Conservation (phyloP, 2,888 invertebrate species). For the Drosophila tanythrix region DNA sequence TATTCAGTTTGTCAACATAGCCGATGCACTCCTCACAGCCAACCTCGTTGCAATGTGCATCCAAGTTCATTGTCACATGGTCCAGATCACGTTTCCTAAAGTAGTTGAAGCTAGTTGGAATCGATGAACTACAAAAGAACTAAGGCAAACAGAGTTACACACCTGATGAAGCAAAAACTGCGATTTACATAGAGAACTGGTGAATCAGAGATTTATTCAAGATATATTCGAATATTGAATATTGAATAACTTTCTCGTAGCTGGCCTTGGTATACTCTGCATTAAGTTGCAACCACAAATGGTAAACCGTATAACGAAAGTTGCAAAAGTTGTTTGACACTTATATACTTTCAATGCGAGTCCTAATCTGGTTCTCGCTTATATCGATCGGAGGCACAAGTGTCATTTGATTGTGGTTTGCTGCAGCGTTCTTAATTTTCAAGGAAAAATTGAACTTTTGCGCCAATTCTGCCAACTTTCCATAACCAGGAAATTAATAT, state of each 20-base stretch:
- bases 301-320: conserved; percentile 10
- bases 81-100: conserved; percentile 56
- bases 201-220: conserved; percentile 49
- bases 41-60: conserved; percentile 34
- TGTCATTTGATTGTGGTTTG: conserved; percentile 36
- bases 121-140: not conserved
- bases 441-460: conserved; percentile 4
- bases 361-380: not conserved
- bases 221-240: conserved; percentile 19
- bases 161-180: conserved; percentile 50
- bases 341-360: conserved; percentile 28
- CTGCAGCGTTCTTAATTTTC: not conserved
- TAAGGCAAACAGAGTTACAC: not conserved
- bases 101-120: not conserved
- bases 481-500: conserved; percentile 29
- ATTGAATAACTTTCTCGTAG: conserved; percentile 48
- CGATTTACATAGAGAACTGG: conserved; percentile 53
- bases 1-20: conserved; percentile 33
- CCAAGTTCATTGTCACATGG: conserved; percentile 37
- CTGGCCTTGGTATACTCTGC: conserved; percentile 40
- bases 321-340: conserved; percentile 55
- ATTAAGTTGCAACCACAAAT: conserved; percentile 7
- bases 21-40: conserved; percentile 38
- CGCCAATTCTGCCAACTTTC: accelerated
- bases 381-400: conserved; percentile 56